A percentile compares a stretch with the other conserved stretches of the same genome.
Conservation (phyloP, 2,113 vertebrate species). For the Carassius auratus region DNA sequence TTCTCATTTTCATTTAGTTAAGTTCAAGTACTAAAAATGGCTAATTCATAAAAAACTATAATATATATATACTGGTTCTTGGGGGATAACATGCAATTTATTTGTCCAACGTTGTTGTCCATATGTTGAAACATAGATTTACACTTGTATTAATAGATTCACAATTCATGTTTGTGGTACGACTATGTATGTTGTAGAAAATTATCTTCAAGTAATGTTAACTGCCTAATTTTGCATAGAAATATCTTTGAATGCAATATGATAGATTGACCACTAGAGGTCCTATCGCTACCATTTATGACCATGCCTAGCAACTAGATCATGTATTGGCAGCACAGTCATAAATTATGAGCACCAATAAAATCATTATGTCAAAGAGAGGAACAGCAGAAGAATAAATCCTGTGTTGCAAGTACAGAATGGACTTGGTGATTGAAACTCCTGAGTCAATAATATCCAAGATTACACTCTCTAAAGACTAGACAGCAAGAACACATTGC, state of each 20-base stretch:
- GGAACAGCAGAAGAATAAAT: conserved; percentile 13
- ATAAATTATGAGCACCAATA: conserved; percentile 11
- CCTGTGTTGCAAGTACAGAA: conserved; percentile 22
- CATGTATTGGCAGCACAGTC: conserved; percentile 5
- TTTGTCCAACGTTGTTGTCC: neutral
- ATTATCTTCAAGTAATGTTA: neutral
- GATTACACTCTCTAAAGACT: neutral
- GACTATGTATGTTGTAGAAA: neutral
- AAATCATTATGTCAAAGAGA: conserved; percentile 12
- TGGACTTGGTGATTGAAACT: conserved; percentile 15
- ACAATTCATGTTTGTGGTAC: neutral
- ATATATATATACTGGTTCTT: neutral
- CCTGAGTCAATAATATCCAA: conserved; percentile 16
- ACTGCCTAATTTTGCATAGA: neutral
- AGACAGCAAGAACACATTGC: conserved; percentile 1
- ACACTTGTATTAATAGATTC: neutral
- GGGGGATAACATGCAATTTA: neutral
- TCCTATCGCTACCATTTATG: conserved; percentile 46
- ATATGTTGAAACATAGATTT: neutral
- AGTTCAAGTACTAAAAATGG: too few relatives aligned
- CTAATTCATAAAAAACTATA: neutral
- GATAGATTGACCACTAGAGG: conserved; percentile 57
- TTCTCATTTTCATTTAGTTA: neutral
- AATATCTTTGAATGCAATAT: neutral
- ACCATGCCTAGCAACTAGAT: neutral